Base-by-base conservation (phyloP, 1,140 invertebrate genomes). In the Trinorchestia longiramus region DNA sequence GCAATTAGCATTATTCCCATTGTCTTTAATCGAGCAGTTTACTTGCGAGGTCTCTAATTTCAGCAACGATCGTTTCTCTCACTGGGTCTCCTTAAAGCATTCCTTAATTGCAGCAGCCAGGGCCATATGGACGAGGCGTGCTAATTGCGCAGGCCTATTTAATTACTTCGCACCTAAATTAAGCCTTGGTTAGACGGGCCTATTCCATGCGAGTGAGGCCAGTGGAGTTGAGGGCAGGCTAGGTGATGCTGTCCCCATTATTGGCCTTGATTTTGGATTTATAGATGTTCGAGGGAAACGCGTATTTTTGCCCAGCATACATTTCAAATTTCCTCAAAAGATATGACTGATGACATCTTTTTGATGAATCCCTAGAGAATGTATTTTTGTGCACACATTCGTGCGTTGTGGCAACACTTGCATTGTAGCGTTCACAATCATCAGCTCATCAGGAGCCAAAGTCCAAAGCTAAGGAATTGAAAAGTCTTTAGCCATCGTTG, bases 141-240 rank as follows among this genome's bases (percentile, higher is more conserved):
- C 88, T 91, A 91, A 91, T 91, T 91, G 43, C 88, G 41, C 41
- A 91, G 87, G 88, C 88, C 88, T 91, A 91, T 91, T 91, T 91
- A 91, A 91, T 91, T 91, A 91, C 88, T 44, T 91, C 41, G 88
- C 88, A 91, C 88, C 88, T 91, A 91, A 91, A 91, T 91, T 91
- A 91, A 41, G 43, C 88, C 88, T 91, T 42, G 11, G 88, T 43
- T 42, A 42, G 41, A 43, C 11, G 41, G 36, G 88, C 88, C 88
- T 91, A 91, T 91, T 91, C 43, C 88, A 91, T 91, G 41, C 43
- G 88, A 42, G 88, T 17, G 41, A 42, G 3, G 41, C 41, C 88
- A 42, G 41, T 15, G 41, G 19, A 91, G 88, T 28, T 43, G 88
- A 42, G 15, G 88, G 88, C 43, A 42, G 36, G 19, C 3, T 42